Evolutionary conservation across 2,797 vertebrate species (phyloP).

Genomic region (Gastrophryne carolinensis): DNA sequence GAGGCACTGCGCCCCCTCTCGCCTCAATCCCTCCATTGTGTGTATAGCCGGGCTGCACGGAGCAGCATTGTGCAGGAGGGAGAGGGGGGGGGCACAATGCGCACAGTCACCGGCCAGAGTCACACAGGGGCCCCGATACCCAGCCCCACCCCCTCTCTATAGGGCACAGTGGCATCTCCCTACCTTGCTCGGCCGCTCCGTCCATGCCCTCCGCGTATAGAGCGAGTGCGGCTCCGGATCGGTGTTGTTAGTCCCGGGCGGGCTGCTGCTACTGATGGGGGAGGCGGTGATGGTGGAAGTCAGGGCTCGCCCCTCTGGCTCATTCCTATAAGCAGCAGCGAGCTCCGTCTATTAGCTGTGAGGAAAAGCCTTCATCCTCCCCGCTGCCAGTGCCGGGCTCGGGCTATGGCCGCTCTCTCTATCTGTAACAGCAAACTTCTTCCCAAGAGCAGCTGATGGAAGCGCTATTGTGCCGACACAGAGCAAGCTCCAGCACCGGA

Average conservation of each 20-base stretch:
- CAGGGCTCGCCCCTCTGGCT: conserved; percentile 17
- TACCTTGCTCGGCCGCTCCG: conserved; percentile 21
- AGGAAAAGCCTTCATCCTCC: conserved; percentile 30
- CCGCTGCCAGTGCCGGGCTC: too few relatives aligned
- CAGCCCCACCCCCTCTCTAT: too few relatives aligned
- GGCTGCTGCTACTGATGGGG: too few relatives aligned
- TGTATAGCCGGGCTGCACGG: too few relatives aligned
- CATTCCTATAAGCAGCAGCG: conserved; percentile 45
- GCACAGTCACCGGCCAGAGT: too few relatives aligned
- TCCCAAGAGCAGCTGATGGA: conserved; percentile 47
- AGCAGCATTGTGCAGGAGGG: conserved; percentile 23
- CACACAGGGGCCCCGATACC: too few relatives aligned
- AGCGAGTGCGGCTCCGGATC: not conserved
- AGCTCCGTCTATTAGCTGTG: conserved; percentile 30
- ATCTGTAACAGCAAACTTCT: too few relatives aligned
- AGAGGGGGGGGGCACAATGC: too few relatives aligned
- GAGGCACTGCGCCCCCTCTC: not conserved
- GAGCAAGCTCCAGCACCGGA: conserved; percentile 41
- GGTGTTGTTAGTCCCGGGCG: not conserved
- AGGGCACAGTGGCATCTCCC: not conserved
- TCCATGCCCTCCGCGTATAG: conserved; percentile 30
- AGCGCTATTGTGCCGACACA: conserved; percentile 45
- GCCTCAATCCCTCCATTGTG: conserved; percentile 35
- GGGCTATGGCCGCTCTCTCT: too few relatives aligned
- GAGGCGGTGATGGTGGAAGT: too few relatives aligned